Evolutionary conservation across 1,140 invertebrate species (phyloP), one percentile per base, ranked within the genome.

Genomic region (Akabosia matsudoensis): DNA sequence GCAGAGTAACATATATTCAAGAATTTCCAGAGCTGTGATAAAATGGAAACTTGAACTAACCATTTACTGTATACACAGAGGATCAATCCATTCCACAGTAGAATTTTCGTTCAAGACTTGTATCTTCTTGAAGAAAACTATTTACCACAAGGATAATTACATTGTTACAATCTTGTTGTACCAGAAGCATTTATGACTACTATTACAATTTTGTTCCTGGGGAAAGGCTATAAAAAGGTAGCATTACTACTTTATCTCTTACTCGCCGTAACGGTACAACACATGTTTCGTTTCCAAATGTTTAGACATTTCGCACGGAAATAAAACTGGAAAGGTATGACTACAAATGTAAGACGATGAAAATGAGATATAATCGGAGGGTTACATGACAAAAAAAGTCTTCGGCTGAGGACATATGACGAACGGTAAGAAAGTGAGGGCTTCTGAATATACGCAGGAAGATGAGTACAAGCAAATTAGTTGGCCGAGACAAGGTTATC

Each of bases 161-260:
- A 79, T 79, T 79, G 80, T 81, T 79, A 78, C 76, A 76, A 77
- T 77, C 77, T 78, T 80, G 79, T 74, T 76, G 78, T 45, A 45
- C 37, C 76, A 75, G 74, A 77, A 77, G 76, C 70, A 79, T 33
- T 75, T 37, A 37, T 30, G 61, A 30, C 61, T 67, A 10, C 61
- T 30, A 67, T 67, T 67, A 67, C 31, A 67, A 10, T 67, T 67
- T 67, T 31, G 24, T 10, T 67, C 26, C 31, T 67, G 26, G 26
- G 10, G 31, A 22, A 67, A 67, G 31, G 28, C 61, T 30, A 30
- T 30, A 67, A 45, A 67, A 67, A 10, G 24, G 61, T 67, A 67
- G 28, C 31, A 67, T 67, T 28, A 61, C 54, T 61, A 67, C 30
- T 67, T 67, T 30, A 24, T 67, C 7, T 22, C 22, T 31, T 30